Base-by-base conservation (phyloP, 2,113 vertebrate genomes). In the Rhinopithecus roxellana region DNA sequence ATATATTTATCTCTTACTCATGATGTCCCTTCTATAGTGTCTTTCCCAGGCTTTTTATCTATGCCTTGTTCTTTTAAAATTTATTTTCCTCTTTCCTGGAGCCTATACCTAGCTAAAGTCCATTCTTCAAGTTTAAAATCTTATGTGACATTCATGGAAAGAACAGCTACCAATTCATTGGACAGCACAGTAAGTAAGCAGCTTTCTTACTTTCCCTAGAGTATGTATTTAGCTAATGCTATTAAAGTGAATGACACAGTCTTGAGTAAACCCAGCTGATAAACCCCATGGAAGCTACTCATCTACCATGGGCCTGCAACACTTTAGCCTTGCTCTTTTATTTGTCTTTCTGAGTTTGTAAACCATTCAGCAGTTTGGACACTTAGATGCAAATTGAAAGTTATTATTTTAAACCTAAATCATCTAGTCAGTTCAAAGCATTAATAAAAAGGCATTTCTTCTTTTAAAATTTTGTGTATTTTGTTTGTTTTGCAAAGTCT, bases 261-360 rank as follows among this genome's bases (percentile, higher is more conserved):
- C 87, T 89, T 84, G 89, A 96, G 83, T 79, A 45, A 93, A 95
- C 38, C 16, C 79, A 81, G 79, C 13, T 45, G 75, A 97, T 90
- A 84, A 83, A 52, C 23, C 61, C 40, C 0, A 0, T 8, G 80
- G n/a, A 38, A 1, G 32, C 67, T 40, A 38, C 16, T 52, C 75
- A 8, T 64, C 50, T 70, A 22, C 79, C 25, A 1, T 20, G 0
- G 45, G n/a, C 43, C 25, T 32, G 22, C 25, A 40, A 7, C 11
- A 20, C 32, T 89, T 84, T 14, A 4, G 16, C 74, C 45, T 93
- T 64, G 20, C 20, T 52, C 11, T 74, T 90, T 77, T 78, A 90
- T 79, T 95, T 89, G 20, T 95, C 48, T 97, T 98, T 95, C 43
- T 69, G 45, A 90, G 72, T 91, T 38, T 95, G 18, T 87, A 90